Conservation (phyloP, 2,888 invertebrate genomes). For the Polyploca ridens region DNA sequence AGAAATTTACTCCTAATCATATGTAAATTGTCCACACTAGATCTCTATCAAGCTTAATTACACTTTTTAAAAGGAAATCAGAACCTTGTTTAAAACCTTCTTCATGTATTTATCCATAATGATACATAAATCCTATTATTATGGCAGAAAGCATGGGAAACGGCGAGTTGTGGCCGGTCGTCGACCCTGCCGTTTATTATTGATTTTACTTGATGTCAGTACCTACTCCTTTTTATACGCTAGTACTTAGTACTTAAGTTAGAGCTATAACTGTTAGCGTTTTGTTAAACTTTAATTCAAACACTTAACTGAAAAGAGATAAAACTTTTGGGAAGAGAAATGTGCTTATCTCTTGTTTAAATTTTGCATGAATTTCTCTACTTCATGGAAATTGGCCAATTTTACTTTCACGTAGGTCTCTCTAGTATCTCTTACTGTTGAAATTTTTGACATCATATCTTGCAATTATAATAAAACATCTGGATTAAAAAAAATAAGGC, state of each 20-base stretch:
- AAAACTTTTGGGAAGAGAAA: no score
- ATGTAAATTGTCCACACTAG: not conserved
- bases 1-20: not conserved
- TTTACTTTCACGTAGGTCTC: no score
- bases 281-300: no score
- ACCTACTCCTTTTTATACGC: conserved; percentile 17
- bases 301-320: no score
- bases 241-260: not conserved
- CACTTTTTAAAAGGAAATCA: conserved; percentile 29
- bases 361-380: no score
- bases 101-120: conserved; percentile 13
- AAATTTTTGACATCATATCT: no score
- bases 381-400: no score
- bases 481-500: no score
- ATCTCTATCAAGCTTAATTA: conserved; percentile 14
- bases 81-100: conserved; percentile 13
- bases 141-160: conserved; percentile 29
- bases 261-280: not conserved
- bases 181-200: conserved; percentile 54
- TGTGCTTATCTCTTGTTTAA: no score
- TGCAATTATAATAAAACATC: no score
- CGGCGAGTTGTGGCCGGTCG: conserved; percentile 51
- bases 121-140: conserved; percentile 23
- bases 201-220: conserved; percentile 59
- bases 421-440: no score